A percentile compares a stretch with the other conserved stretches of the same genome.
Conservation (phyloP, 2,797 vertebrate genomes). For the Amblyraja radiata region DNA sequence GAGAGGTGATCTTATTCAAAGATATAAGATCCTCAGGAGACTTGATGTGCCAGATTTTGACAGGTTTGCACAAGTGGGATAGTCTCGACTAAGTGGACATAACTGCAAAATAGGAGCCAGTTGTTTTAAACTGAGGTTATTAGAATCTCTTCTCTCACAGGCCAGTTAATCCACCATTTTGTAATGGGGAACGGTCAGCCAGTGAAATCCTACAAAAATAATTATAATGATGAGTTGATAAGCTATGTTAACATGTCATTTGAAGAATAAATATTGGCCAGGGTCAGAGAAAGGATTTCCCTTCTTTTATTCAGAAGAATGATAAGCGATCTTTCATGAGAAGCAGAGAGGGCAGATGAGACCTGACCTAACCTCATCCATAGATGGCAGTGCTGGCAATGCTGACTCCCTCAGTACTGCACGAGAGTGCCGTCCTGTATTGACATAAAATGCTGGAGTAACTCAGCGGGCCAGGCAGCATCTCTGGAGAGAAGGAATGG, state of each 20-base stretch:
- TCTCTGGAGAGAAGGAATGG: too few species aligned
- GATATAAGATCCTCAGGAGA: too few species aligned
- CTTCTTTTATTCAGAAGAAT: not conserved
- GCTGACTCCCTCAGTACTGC: not conserved
- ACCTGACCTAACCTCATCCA: not conserved
- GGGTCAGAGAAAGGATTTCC: not conserved
- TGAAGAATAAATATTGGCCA: not conserved
- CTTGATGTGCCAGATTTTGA: too few species aligned
- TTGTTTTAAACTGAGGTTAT: too few species aligned
- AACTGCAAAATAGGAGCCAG: too few species aligned
- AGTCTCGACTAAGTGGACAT: too few species aligned
- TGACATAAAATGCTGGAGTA: too few species aligned
- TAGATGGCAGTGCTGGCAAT: not conserved
- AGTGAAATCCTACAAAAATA: not conserved
- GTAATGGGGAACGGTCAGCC: not conserved
- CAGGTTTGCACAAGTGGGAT: too few species aligned
- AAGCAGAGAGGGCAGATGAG: not conserved
- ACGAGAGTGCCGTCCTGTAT: too few species aligned
- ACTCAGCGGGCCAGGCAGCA: too few species aligned
- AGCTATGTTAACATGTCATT: not conserved
- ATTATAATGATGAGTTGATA: not conserved
- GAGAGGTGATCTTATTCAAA: too few species aligned
- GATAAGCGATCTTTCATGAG: not conserved
- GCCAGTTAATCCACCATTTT: too few species aligned
- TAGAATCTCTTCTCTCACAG: not conserved